Evolutionary conservation across 2,113 vertebrate species (phyloP).

Genomic region (Psilopogon haemacephalus): DNA sequence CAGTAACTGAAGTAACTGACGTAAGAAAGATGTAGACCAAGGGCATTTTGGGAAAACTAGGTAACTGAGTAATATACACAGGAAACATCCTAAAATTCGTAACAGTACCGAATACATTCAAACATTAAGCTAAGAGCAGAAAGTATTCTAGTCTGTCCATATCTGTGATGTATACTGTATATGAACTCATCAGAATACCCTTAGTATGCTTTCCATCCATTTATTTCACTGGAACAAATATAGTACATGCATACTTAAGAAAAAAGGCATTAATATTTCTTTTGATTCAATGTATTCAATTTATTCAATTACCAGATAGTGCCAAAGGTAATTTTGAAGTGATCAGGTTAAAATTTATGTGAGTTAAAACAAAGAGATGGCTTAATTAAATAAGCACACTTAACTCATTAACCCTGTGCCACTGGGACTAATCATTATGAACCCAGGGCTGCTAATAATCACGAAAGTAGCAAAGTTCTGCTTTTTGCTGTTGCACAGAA

Average conservation of each 20-base stretch:
- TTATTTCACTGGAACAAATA: conserved; percentile 34
- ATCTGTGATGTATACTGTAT: background rate
- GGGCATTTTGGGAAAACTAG: background rate
- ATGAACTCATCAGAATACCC: background rate
- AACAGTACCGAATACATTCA: background rate
- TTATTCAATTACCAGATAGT: conserved; percentile 10
- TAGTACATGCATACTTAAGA: conserved; percentile 17
- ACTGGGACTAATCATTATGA: conserved; percentile 73
- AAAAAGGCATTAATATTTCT: conserved; percentile 28
- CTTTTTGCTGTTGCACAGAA: background rate
- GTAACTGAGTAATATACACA: background rate
- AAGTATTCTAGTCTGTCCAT: background rate
- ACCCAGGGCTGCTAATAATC: conserved; percentile 53
- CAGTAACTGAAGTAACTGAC: background rate
- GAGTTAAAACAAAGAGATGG: conserved; percentile 71
- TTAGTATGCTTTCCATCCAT: background rate
- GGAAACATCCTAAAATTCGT: background rate
- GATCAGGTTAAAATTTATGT: conserved; percentile 78
- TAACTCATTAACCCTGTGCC: conserved; percentile 76
- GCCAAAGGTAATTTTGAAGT: conserved; percentile 34
- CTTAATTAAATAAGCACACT: conserved; percentile 79
- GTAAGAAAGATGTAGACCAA: background rate
- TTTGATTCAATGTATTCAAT: conserved; percentile 2
- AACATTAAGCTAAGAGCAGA: background rate
- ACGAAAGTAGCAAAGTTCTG: conserved; percentile 60